Base-by-base conservation (phyloP, 2,797 vertebrate genomes). In the Liasis olivaceus region DNA sequence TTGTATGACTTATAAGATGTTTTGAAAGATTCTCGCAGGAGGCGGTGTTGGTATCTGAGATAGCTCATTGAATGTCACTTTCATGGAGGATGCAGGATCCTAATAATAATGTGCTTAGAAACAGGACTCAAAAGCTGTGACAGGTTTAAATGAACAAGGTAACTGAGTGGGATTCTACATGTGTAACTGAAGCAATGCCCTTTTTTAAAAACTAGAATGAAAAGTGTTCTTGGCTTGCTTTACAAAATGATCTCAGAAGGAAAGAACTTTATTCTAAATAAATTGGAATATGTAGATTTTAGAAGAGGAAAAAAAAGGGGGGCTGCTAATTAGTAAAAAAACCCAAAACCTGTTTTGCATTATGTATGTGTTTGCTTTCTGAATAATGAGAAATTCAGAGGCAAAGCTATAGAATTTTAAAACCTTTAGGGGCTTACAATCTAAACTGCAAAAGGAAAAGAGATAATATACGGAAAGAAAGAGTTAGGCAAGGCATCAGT, bases 101-200 rank as follows among this genome's bases (percentile, higher is more conserved):
- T 90, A 64, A 90, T 94, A 89, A 85, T 92, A 93, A 89, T 0
- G 6, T 81, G 31, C 94, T 96, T 94, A 93, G 92, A 95, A 96
- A 85, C 66, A 89, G 15, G 42, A 9, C 20, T 51, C 58, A 88
- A 47, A 81, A 89, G 92, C 90, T 59, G 9, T 58, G 94, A 89
- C 62, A 90, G 90, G 93, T 96, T 93, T 92, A 94, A 94, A 85
- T 94, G 93, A 95, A 94, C 91, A 94, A 91, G 63, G 6, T 94
- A 88, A 90, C 66, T 84, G 89, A 96, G 92, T 94, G 88, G 93
- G 93, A 91, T 92, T 96, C 94, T 94, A 84, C 90, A 92, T 93
- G 89, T 92, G 95, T 96, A 94, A 89, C 93, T 47, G 66, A 95
- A 96, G 85, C 56, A 89, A 87, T 93, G 88, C 51, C 58, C 96